Base-by-base conservation (phyloP, 1,140 invertebrate species). In the Chlorops oryzae region DNA sequence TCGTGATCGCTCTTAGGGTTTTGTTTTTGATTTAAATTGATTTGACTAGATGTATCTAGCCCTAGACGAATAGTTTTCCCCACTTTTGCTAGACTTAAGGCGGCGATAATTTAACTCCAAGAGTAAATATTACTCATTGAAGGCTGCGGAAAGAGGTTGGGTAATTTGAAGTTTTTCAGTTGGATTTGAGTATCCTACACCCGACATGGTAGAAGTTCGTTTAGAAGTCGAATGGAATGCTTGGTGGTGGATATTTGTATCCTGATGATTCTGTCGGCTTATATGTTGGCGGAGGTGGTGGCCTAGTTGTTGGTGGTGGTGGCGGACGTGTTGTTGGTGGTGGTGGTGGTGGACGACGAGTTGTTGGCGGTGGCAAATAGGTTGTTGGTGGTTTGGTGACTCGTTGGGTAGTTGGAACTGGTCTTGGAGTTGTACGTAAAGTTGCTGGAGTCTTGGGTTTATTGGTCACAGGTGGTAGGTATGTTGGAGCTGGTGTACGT, bases 241-340 rank as follows among this genome's bases (percentile, higher is more conserved):
- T 67, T 24, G 76, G 75, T 43, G 47, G 60, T 12, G 75, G 75
- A 51, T 78, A 78, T 18, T 67, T 60, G 57, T 78, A 78, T 21
- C 75, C 75, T n/a, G 63, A 64, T 39, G 46, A 43, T 54, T 51
- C 24, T 48, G 45, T 17, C 42, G 44, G 22, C 54, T 56, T 28
- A 41, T 55, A 52, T 51, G 61, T 63, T 46, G 61, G 53, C 37
- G 50, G 47, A 50, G 61, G 45, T 21, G 53, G 54, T 39, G 63
- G 58, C 52, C 62, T 54, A 15, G 18, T 48, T 47, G 58, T 50
- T 24, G 52, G 50, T 6, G 46, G 13, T n/a, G 5, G n/a, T 21
- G 3, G 25, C n/a, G n/a, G n/a, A n/a, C n/a, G n/a, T n/a, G 59
- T 65, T 39, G 47, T 57, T 41, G 58, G 39, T 40, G 61, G 53